Percentiles rank a stretch among this genome's conserved stretches.
These are phyloP conservation scores for Ctenodactylus gundi DNA, from an alignment of 2,113 vertebrate species.

Conservation along the genomic window DNA sequence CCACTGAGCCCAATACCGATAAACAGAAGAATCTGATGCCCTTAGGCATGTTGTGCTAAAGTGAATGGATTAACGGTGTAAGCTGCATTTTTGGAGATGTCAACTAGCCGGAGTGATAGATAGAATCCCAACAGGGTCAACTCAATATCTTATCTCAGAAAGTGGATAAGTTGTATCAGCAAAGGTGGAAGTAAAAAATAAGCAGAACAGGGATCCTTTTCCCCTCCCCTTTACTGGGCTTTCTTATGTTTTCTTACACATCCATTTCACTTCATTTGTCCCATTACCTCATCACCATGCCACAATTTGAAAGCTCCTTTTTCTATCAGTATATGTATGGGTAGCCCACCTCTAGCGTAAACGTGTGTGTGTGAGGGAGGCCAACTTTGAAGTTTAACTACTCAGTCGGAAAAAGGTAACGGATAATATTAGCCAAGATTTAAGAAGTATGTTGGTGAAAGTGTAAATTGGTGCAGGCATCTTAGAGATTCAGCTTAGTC, in stretches of 20 bases:
- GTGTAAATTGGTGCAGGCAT: not conserved
- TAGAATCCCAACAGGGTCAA: slow-evolving; percentile 51
- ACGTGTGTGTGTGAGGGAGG: not conserved
- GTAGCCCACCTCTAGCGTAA: not conserved
- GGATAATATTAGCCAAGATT: not conserved
- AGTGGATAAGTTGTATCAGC: slow-evolving; percentile 31
- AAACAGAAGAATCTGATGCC: slow-evolving; percentile 53
- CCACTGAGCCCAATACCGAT: slow-evolving; percentile 40
- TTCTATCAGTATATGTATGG: not conserved
- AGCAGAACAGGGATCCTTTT: not conserved
- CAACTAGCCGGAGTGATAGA: slow-evolving; percentile 37
- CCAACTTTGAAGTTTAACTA: not conserved
- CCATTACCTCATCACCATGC: not conserved
- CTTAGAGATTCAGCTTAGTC: not conserved
- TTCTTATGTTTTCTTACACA: slow-evolving; percentile 21
- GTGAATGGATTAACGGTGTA: slow-evolving; percentile 56
- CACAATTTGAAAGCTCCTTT: not conserved
- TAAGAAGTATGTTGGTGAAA: not conserved
- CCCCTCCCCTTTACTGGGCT: not conserved
- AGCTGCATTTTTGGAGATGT: slow-evolving; percentile 59
- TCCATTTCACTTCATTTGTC: not conserved
- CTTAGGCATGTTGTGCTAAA: slow-evolving; percentile 34
- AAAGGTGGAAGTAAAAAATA: slow-evolving; percentile 41
- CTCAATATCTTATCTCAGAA: slow-evolving; percentile 55
- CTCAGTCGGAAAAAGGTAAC: not conserved